phyloP scores from a whole-genome alignment of 1,140 invertebrate genomes.

The Teleopsis dalmanni region DNA sequence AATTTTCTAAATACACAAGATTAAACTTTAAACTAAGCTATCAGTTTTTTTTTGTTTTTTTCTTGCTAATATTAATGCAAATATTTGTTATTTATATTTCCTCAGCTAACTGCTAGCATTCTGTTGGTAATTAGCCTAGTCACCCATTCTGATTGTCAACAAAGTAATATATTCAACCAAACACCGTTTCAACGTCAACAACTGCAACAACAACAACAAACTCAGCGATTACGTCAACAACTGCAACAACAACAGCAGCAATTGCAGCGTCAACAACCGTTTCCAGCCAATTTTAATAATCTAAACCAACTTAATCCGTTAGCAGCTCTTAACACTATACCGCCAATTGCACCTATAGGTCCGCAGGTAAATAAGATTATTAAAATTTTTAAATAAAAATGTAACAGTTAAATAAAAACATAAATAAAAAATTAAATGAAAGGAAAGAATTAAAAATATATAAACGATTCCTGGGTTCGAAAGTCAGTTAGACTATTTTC shows the following conservation, averaged over 20 bases:
- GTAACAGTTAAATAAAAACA: neutral
- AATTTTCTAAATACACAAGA: no score
- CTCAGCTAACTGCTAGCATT: no score
- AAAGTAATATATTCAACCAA: constrained; percentile 26
- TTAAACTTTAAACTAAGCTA: no score
- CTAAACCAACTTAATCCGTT: constrained; percentile 9
- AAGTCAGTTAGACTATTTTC: no score
- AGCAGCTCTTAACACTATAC: constrained; percentile 7
- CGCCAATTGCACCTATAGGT: constrained; percentile 7
- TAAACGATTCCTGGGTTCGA: no score
- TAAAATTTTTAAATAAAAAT: neutral
- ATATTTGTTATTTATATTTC: no score
- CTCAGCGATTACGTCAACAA: constrained; percentile 11
- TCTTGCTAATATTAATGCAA: no score
- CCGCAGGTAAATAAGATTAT: neutral
- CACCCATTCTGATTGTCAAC: no score
- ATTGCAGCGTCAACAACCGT: constrained; percentile 25
- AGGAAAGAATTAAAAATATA: no score
- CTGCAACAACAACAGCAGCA: constrained; percentile 24
- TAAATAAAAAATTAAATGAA: no score
- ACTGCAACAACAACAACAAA: constrained; percentile 13
- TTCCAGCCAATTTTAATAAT: constrained; percentile 18
- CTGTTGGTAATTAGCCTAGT: no score
- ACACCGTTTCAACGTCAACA: constrained; percentile 24
- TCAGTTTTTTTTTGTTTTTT: no score